Base-by-base conservation (phyloP, 2,113 vertebrate genomes). In the Lophotis ruficrista region DNA sequence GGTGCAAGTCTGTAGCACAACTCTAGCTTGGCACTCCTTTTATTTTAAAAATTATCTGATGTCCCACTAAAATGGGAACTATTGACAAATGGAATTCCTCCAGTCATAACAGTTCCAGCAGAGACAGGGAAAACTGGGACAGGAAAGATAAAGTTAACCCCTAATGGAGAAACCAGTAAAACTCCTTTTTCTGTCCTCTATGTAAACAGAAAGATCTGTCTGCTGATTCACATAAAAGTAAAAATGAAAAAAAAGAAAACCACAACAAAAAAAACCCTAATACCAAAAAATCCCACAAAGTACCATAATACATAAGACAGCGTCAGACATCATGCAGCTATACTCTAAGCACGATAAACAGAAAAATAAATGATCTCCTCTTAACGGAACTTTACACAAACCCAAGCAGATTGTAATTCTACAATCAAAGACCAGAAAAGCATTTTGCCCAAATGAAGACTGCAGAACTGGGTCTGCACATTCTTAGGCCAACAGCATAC, bases 281-380 rank as follows among this genome's bases (percentile, higher is more conserved):
- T 4, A 6, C 14, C 31, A 6, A 71, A 51, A n/a, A 5, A 14
- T 82, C 43, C 82, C 35, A 75, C 30, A 88, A 86, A 75, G 88
- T 69, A 93, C 54, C 28, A 16, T 48, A 90, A 95, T 83, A 68
- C 41, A 6, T 93, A 81, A 77, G 90, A 75, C 56, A 84, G 58
- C 61, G 38, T 30, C 71, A 94, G 81, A 94, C 25, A 91, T 64
- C 93, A 94, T n/a, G 53, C 37, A 82, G 54, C 33, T 84, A 43
- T 90, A 83, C 96, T 85, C 48, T 45, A 27, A 64, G 38, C 20
- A 77, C n/a, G 27, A 90, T 9, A 84, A 89, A 65, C 7, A 82
- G 53, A 54, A 96, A 80, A 89, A 84, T 37, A 93, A 92, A 87
- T 56, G 6, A 97, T 86, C 61, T 77, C 16, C 14, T 60, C 53